phyloP scores from a whole-genome alignment of 2,797 vertebrate genomes.

The Premnoplex brunnescens region DNA sequence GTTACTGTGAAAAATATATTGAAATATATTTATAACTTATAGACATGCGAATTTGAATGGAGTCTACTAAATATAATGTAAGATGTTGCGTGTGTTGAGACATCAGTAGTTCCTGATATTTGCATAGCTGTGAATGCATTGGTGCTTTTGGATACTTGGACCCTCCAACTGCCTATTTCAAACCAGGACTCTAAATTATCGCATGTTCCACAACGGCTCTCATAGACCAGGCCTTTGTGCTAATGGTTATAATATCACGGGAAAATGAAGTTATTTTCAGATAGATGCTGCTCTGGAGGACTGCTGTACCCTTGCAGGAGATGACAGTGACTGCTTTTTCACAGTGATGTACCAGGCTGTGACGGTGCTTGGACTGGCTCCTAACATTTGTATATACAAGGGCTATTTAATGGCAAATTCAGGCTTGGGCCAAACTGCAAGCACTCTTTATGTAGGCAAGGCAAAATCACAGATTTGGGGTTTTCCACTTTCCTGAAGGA shows the following conservation, averaged over 20 bases:
- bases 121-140: not conserved
- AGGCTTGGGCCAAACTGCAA: not conserved
- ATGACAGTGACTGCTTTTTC: not conserved
- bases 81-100: not conserved
- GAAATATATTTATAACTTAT: not conserved
- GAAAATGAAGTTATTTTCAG: conserved; percentile 7
- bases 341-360: conserved; percentile 36
- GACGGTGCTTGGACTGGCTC: not conserved
- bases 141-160: not conserved
- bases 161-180: not conserved
- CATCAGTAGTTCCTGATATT: not conserved
- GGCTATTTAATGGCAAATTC: conserved; percentile 16
- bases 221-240: not conserved
- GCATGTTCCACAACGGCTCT: not conserved
- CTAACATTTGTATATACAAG: not conserved
- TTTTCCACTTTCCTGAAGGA: not conserved
- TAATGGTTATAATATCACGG: not conserved
- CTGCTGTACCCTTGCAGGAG: not conserved
- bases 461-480: not conserved
- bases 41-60: not conserved
- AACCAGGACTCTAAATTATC: not conserved
- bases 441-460: not conserved
- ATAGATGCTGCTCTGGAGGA: not conserved
- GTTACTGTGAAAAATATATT: not conserved
- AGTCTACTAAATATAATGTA: not conserved